phyloP scores from a whole-genome alignment of 2,888 invertebrate genomes.

The Drosophila suboccidentalis region DNA sequence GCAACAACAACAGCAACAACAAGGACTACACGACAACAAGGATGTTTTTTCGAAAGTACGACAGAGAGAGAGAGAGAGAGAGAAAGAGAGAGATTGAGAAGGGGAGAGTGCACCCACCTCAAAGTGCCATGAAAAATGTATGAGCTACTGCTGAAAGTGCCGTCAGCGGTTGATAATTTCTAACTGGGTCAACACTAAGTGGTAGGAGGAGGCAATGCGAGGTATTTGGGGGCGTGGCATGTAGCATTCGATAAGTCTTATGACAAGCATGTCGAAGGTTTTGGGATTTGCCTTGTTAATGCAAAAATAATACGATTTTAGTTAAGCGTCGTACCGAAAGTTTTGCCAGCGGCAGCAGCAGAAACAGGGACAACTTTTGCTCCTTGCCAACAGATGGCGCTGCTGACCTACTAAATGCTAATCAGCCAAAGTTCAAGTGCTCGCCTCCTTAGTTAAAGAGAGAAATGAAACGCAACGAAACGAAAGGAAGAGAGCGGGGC shows the following conservation, averaged over 20 bases:
- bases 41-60: constrained; percentile 25
- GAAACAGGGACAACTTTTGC: constrained; percentile 46
- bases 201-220: not conserved
- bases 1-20: constrained; percentile 31
- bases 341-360: constrained; percentile 25
- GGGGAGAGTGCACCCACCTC: constrained; percentile 10
- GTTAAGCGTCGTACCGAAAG: constrained; percentile 51
- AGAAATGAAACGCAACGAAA: constrained; percentile 2
- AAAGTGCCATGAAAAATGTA: constrained; percentile 64
- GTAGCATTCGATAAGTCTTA: constrained; percentile 32
- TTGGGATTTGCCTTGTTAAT: constrained; percentile 67
- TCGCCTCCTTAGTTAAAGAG: constrained; percentile 9
- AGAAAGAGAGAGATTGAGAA: not conserved
- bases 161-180: constrained; percentile 56
- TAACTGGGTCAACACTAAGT: constrained; percentile 57
- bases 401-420: constrained; percentile 79
- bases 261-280: constrained; percentile 19
- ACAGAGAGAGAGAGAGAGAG: not conserved
- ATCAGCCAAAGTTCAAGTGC: constrained; percentile 67
- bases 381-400: constrained; percentile 44
- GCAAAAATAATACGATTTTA: constrained; percentile 74
- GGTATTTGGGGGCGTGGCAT: constrained; percentile 16
- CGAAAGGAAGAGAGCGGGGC: not conserved
- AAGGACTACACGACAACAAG: constrained; percentile 29
- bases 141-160: constrained; percentile 48